phyloP scores from a whole-genome alignment of 1,140 invertebrate species.

The Eumaeus atala region DNA sequence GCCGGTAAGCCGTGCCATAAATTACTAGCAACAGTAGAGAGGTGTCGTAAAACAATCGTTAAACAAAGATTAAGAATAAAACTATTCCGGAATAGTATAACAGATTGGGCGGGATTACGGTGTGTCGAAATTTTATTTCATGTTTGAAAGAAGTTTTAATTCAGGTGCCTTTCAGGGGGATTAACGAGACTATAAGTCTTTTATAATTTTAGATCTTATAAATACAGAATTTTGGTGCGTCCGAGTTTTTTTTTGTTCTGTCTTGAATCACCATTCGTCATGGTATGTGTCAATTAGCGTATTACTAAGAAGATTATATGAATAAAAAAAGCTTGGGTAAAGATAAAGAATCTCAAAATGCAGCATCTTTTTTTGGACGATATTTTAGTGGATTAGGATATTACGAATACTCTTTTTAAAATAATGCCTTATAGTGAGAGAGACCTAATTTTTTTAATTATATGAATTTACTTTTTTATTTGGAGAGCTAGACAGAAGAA shows the following conservation, averaged over 20 bases:
- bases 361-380: no score
- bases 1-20: conserved; percentile 46
- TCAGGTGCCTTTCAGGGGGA: conserved; percentile 8
- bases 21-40: conserved; percentile 47
- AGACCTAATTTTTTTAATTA: no score
- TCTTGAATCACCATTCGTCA: no score
- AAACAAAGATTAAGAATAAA: conserved; percentile 54
- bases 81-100: conserved; percentile 36
- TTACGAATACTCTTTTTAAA: no score
- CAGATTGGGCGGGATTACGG: conserved; percentile 21
- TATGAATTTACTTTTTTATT: no score
- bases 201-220: conserved; percentile 7
- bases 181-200: conserved; percentile 6
- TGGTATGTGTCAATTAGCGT: no score
- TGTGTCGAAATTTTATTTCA: conserved; percentile 24
- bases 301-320: no score
- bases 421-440: no score
- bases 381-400: no score
- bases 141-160: conserved; percentile 18
- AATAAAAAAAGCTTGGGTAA: no score
- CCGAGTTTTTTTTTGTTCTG: neutral
- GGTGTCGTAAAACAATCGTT: conserved; percentile 58
- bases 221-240: neutral
- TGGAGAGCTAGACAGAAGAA: no score
- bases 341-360: no score